Evolutionary conservation across 2,797 vertebrate species (phyloP).

Genomic region (Myotis myotis): DNA sequence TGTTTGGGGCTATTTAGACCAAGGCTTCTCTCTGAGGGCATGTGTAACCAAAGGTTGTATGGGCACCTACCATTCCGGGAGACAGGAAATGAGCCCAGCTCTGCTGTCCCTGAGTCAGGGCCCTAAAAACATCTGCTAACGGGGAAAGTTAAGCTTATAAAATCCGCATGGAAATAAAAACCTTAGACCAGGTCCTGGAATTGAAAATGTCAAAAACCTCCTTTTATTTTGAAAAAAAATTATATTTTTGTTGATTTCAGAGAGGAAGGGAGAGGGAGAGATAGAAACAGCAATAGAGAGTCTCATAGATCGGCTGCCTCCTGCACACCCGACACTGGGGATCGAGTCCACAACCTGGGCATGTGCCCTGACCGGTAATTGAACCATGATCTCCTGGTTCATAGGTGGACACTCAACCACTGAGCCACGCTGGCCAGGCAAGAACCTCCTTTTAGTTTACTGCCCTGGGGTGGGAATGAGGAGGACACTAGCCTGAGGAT

Average conservation of each 20-base stretch:
- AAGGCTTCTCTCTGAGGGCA: neutral
- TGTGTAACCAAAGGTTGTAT: neutral
- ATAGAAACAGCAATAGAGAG: too few species aligned
- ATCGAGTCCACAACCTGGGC: too few species aligned
- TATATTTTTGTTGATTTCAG: too few species aligned
- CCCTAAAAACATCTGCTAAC: neutral
- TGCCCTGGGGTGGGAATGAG: neutral
- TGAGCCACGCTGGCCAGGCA: neutral
- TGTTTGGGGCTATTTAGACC: neutral
- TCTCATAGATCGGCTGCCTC: too few species aligned
- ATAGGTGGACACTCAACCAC: too few species aligned
- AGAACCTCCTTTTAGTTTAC: neutral
- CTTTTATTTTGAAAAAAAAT: neutral
- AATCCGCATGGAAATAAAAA: conserved; percentile 7
- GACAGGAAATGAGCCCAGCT: conserved; percentile 22
- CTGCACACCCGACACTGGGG: too few species aligned
- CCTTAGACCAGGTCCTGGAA: neutral
- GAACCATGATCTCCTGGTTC: too few species aligned
- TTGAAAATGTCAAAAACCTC: neutral
- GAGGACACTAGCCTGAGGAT: neutral
- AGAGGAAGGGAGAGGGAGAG: too few species aligned
- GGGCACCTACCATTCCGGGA: neutral
- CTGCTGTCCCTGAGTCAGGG: neutral
- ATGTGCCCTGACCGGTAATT: too few species aligned
- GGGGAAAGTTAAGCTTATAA: conserved; percentile 1